A percentile compares a stretch with the other conserved stretches of the same genome.
Evolutionary conservation across 1,140 invertebrate species (phyloP).

Genomic region (Cydia amplana): DNA sequence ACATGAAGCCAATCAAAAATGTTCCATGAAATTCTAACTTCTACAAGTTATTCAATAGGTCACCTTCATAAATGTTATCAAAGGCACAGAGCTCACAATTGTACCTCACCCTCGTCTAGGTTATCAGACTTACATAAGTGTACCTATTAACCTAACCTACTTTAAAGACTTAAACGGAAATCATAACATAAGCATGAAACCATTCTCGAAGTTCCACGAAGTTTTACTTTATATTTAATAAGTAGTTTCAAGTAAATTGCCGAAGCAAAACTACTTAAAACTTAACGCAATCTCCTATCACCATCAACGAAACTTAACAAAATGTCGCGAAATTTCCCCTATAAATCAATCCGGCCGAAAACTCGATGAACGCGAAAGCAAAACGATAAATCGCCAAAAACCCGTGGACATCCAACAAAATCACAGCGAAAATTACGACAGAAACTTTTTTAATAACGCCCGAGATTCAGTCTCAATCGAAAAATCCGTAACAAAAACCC

Average conservation of each 20-base stretch:
- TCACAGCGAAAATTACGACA: conserved; percentile 60
- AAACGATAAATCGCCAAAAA: conserved; percentile 53
- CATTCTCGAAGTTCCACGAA: not conserved
- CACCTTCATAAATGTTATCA: conserved; percentile 14
- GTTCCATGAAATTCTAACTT: not conserved
- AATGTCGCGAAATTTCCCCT: conserved; percentile 38
- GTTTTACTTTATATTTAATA: conserved; percentile 3
- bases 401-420: conserved; percentile 56
- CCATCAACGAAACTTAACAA: conserved; percentile 34
- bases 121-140: not conserved
- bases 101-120: not conserved
- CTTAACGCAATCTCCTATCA: conserved; percentile 19
- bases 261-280: conserved; percentile 24
- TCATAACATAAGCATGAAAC: conserved; percentile 17
- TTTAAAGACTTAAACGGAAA: conserved; percentile 14
- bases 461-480: conserved; percentile 71
- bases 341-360: conserved; percentile 45
- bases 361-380: conserved; percentile 43
- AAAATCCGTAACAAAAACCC: conserved; percentile 72
- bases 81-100: not conserved
- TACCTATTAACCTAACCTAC: not conserved
- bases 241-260: not conserved
- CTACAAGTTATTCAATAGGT: not conserved
- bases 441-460: conserved; percentile 77
- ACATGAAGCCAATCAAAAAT: not conserved